Percentiles rank a stretch among this genome's conserved stretches.
Conservation (phyloP, 92 coral and sea anemone genomes). For the Actinostola sp. region DNA sequence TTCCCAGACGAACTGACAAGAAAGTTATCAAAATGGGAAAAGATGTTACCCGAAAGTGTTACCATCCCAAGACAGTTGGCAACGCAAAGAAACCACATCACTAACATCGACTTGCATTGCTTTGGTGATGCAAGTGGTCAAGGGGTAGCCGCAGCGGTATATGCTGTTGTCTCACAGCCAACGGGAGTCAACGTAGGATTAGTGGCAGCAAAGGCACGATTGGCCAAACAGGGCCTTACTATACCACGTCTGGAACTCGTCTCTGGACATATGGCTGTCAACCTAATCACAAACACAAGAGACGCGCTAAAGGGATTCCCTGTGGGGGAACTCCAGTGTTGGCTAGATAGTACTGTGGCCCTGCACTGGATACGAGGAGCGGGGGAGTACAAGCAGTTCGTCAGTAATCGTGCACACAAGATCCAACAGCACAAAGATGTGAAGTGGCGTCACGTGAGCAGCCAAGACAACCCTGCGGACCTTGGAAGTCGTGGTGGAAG, state of each 20-base stretch:
- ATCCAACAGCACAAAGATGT: constrained; percentile 18
- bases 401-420: constrained; percentile 22
- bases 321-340: constrained; percentile 34
- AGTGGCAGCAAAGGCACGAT: constrained; percentile 29
- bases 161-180: constrained; percentile 28
- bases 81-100: constrained; percentile 14
- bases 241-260: constrained; percentile 38
- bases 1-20: constrained; percentile 33
- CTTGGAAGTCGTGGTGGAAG: constrained; percentile 22
- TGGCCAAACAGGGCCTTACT: constrained; percentile 38
- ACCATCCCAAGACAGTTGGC: constrained; percentile 13
- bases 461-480: constrained; percentile 36
- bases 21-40: not conserved
- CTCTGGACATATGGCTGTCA: constrained; percentile 47
- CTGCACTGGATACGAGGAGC: constrained; percentile 31
- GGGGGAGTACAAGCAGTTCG: constrained; percentile 38
- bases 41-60: constrained; percentile 3
- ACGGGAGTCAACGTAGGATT: constrained; percentile 24
- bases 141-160: constrained; percentile 47
- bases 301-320: constrained; percentile 26
- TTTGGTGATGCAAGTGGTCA: constrained; percentile 32
- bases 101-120: constrained; percentile 24
- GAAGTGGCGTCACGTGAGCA: constrained; percentile 30
- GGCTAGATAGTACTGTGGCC: constrained; percentile 52
- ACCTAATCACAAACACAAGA: constrained; percentile 27